Evolutionary conservation across 2,888 invertebrate species (phyloP), one percentile per base, ranked within the genome.

Genomic region (Plusia festucae): DNA sequence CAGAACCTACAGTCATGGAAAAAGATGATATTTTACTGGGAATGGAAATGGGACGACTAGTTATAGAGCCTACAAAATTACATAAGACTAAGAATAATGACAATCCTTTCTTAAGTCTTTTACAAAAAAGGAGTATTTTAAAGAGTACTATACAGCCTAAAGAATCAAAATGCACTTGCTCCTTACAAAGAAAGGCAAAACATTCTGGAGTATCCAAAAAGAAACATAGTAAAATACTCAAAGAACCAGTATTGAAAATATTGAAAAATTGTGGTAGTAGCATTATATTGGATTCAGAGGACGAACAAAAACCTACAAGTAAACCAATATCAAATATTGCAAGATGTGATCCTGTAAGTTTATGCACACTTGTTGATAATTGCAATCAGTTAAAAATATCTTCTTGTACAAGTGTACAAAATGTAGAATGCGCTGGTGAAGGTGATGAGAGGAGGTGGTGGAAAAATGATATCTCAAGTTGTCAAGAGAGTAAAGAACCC

Each of bases 241-340:
- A 94, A 75, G 96, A 96, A 78, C 96, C 96, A 40, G 90, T 96
- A 56, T 85, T 96, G 71, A 96, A 95, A 83, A 89, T 96, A 73
- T 84, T 96, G 58, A 90, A 90, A 72, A 85, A 76, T 66, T 78
- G 76, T 73, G 75, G 74, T 70, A 80, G 78, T 65, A 79, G 73
- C 52, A 78, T 61, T 66, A 60, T 69, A 49, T 70, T 71, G 52
- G 70, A 82, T 40, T 78, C 74, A 64, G 82, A 81, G 58, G 83
- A 84, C 46, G 68, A 79, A 68, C 74, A 77, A 70, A 66, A 82
- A 55, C 63, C 70, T 46, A 68, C 66, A 67, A 83, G 71, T 68
- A 86, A 84, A 20, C 18, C 46, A 72, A 75, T 79, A 61, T 56
- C 68, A 53, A 73, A 81, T 65, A 81, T 72, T 68, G 70, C 78